phyloP scores from a whole-genome alignment of 2,888 invertebrate species.

The Melieria picta region DNA sequence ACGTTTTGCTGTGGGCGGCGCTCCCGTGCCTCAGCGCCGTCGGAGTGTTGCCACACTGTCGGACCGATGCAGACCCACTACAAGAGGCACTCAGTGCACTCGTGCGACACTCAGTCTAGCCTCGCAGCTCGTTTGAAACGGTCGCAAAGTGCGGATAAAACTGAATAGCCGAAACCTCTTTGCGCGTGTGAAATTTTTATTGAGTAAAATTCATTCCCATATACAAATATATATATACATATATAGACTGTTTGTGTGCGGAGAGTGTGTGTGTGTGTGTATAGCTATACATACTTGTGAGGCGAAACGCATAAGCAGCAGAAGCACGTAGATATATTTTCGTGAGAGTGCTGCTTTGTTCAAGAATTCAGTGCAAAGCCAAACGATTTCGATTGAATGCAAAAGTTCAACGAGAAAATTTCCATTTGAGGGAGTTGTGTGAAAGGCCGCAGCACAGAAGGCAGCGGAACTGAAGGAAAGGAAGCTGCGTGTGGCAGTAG shows the following conservation, averaged over 20 bases:
- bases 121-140: slow-evolving; percentile 42
- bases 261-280: neutral
- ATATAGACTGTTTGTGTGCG: neutral
- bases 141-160: slow-evolving; percentile 32
- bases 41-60: neutral
- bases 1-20: no score
- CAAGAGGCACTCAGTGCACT: slow-evolving; percentile 27
- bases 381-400: no score
- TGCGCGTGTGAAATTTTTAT: slow-evolving; percentile 17
- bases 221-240: neutral
- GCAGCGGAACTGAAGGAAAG: no score
- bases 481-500: no score
- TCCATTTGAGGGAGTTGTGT: no score
- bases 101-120: slow-evolving; percentile 43
- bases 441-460: no score
- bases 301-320: no score
- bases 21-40: no score
- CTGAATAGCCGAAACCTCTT: slow-evolving; percentile 11
- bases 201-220: neutral
- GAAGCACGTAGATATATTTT: no score
- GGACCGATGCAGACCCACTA: neutral
- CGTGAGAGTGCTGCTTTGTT: no score
- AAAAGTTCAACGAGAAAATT: no score
- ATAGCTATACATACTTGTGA: neutral
- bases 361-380: no score